Evolutionary conservation across 2,113 vertebrate species (phyloP).

Genomic region (Lophochroa leadbeateri): DNA sequence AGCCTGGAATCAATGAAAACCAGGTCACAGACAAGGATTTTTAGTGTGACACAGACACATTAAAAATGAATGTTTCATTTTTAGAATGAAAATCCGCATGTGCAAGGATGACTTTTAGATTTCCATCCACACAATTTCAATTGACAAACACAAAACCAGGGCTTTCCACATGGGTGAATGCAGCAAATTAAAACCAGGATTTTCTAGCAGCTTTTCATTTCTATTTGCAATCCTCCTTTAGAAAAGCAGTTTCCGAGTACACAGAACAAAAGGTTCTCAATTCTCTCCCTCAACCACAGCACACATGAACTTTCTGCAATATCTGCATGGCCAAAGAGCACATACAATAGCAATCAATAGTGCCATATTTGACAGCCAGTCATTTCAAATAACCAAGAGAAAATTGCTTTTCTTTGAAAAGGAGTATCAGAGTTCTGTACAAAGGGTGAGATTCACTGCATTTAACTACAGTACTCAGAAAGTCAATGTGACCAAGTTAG

Average conservation of each 20-base stretch:
- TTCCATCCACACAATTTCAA: background rate
- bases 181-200: background rate
- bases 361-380: background rate
- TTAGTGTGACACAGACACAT: background rate
- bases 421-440: background rate
- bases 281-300: background rate
- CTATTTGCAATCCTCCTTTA: background rate
- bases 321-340: slow-evolving; percentile 12
- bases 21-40: background rate
- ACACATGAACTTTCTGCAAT: background rate
- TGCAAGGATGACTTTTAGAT: rapidly evolving
- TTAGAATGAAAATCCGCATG: background rate
- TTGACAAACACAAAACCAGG: background rate
- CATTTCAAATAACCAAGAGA: background rate
- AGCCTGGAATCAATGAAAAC: background rate
- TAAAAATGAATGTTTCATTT: background rate
- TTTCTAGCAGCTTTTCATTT: background rate
- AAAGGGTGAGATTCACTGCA: background rate
- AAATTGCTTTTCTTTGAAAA: slow-evolving; percentile 37
- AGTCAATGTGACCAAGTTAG: background rate
- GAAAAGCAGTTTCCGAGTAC: background rate
- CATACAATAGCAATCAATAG: background rate
- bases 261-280: background rate
- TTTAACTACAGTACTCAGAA: background rate
- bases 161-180: background rate